Percentiles rank a stretch among this genome's conserved stretches.
phyloP scores from a whole-genome alignment of 2,797 vertebrate species.

The Pteronotus mesoamericanus region DNA sequence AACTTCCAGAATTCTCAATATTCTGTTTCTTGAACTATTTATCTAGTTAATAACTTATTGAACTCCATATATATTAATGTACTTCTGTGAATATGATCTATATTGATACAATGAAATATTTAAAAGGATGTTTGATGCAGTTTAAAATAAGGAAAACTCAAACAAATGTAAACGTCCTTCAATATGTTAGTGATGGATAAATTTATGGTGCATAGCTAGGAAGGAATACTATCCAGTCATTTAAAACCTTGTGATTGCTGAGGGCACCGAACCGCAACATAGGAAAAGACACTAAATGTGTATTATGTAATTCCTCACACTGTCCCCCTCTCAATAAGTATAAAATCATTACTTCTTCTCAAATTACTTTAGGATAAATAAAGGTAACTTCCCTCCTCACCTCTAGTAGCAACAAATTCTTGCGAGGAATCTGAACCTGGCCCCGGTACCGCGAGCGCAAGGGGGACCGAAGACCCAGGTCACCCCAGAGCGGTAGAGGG shows the following conservation, averaged over 20 bases:
- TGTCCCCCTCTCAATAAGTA: background rate
- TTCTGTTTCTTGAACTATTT: background rate
- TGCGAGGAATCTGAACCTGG: background rate
- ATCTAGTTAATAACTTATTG: background rate
- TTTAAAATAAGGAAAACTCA: slow-evolving; percentile 2
- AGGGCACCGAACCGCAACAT: background rate
- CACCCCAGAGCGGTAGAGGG: background rate
- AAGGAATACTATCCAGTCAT: background rate
- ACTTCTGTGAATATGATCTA: background rate
- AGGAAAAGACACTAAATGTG: background rate
- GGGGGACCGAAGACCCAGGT: background rate
- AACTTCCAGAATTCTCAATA: background rate
- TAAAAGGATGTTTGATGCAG: background rate
- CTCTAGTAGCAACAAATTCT: background rate
- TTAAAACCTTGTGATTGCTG: background rate
- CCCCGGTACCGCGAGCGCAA: accelerated
- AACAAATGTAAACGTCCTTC: slow-evolving; percentile 4
- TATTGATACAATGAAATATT: background rate
- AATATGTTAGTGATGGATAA: background rate
- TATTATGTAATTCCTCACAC: background rate
- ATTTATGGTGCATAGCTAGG: background rate
- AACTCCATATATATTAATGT: background rate
- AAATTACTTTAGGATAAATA: background rate
- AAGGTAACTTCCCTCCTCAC: background rate
- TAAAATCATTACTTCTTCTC: background rate